A percentile compares a stretch with the other conserved stretches of the same genome.
These are phyloP conservation scores for Cordylochernes scorpioides DNA, from an alignment of 2,888 invertebrate genomes.

Conservation along the genomic window DNA sequence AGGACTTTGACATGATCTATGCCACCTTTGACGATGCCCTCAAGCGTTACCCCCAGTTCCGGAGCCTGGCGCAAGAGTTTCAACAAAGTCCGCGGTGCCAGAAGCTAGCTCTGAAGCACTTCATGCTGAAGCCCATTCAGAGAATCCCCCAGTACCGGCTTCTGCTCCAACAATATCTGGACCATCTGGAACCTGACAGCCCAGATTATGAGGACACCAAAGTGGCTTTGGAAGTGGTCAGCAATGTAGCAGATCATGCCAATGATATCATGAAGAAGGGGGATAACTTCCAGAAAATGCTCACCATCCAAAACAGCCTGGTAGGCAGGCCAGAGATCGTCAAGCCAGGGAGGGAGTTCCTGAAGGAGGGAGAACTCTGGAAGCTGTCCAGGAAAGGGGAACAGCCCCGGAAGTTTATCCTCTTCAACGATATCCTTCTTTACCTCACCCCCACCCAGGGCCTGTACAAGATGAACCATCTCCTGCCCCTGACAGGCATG, in stretches of 20 bases:
- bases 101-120: constrained; percentile 32
- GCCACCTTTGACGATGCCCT: constrained; percentile 26
- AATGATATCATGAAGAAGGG: constrained; percentile 29
- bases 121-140: constrained; percentile 39
- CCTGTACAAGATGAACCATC: constrained; percentile 24
- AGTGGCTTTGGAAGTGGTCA: constrained; percentile 30
- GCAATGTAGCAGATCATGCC: constrained; percentile 31
- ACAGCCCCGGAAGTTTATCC: constrained; percentile 34
- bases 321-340: constrained; percentile 26
- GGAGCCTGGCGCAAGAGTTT: constrained; percentile 26
- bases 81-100: constrained; percentile 15
- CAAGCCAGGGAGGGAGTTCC: constrained; percentile 29
- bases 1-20: constrained; percentile 28
- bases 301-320: constrained; percentile 27
- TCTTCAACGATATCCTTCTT: constrained; percentile 27
- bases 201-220: constrained; percentile 32
- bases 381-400: constrained; percentile 35
- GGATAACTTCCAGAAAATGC: constrained; percentile 29
- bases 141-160: constrained; percentile 37
- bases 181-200: constrained; percentile 24
- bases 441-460: constrained; percentile 23
- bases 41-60: constrained; percentile 27
- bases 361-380: constrained; percentile 35
- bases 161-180: constrained; percentile 32
- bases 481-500: constrained; percentile 29